Conservation (phyloP, 2,888 invertebrate species). For the Cyaniris semiargus region DNA sequence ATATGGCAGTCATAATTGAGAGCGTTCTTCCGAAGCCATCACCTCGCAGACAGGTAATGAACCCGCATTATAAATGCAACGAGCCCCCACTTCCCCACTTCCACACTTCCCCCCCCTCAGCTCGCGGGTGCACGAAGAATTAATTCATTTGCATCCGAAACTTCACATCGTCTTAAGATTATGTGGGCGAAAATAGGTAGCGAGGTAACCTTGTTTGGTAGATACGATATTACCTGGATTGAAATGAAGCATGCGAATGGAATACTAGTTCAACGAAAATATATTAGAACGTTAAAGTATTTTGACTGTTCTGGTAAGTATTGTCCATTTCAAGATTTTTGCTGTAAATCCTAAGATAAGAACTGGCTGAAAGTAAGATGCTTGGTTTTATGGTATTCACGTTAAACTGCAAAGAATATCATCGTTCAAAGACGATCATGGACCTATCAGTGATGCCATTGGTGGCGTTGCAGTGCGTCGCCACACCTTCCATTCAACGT, state of each 20-base stretch:
- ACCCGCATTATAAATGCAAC: slow-evolving; percentile 79
- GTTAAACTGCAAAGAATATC: too few relatives aligned
- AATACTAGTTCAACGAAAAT: neutral
- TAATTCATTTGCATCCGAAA: slow-evolving; percentile 80
- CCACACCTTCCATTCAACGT: too few relatives aligned
- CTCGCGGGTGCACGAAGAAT: slow-evolving; percentile 65
- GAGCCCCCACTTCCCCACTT: slow-evolving; percentile 56
- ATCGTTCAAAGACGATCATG: too few relatives aligned
- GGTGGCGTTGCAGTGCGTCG: too few relatives aligned
- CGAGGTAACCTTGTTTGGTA: slow-evolving; percentile 32
- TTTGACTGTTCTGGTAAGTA: too few relatives aligned
- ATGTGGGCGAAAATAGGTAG: slow-evolving; percentile 50
- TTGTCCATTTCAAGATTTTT: too few relatives aligned
- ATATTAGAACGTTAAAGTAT: too few relatives aligned
- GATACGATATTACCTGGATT: neutral
- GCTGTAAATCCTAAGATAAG: too few relatives aligned
- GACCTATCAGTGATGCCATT: too few relatives aligned
- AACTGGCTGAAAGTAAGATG: too few relatives aligned
- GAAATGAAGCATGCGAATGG: neutral
- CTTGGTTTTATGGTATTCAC: too few relatives aligned
- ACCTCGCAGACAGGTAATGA: slow-evolving; percentile 71
- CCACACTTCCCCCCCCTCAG: neutral
- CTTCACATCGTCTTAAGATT: slow-evolving; percentile 67
- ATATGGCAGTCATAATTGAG: slow-evolving; percentile 75
- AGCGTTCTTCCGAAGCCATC: slow-evolving; percentile 77